Evolutionary conservation across 2,888 invertebrate species (phyloP), one percentile per base, ranked within the genome.

Genomic region (Hemaris fuciformis): DNA sequence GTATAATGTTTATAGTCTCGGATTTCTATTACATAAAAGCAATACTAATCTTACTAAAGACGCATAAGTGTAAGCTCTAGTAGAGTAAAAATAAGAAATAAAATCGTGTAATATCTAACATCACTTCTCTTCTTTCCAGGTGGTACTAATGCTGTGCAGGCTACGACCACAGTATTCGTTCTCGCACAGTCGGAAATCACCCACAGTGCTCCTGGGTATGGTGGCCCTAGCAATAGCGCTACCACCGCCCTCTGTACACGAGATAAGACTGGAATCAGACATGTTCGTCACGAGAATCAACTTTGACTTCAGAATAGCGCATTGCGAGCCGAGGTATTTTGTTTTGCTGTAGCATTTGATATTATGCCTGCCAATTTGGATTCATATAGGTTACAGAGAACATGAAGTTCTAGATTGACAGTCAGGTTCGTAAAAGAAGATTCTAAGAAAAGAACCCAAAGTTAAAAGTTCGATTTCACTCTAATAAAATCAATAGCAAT

Each of bases 211-310:
- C 31, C 90, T 99, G 74, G 99, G 99, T 23, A 97, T 99, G 96
- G 98, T 99, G 63, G 99, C 97, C 3, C 85, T 99, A 75, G 99
- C 99, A 71, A 98, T 99, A 73, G 99, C 99, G 8, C 93, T 99
- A 71, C 99, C 99, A 53, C 99, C 99, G 10, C 99, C 99, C 10
- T 98, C 98, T 69, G 98, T 99, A 69, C 98, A 99, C 84, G 99
- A 99, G 93, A 98, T 99, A 76, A 95, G 98, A 74, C 94, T 99
- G 75, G 99, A 99, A 88, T 95, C 97, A 61, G 98, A 98, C 84
- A 98, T 98, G 97, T 99, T 99, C 89, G 99, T 99, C 76, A 99
- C 98, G 65, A 95, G 98, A 81, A 97, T 99, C 80, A 98, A 96
- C 86, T 98, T 99, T 79, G 98, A 99, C 91, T 98, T 99, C 91